Evolutionary conservation across 2,797 vertebrate species (phyloP), one percentile per base, ranked within the genome.

Genomic region (Xerus rutilus): DNA sequence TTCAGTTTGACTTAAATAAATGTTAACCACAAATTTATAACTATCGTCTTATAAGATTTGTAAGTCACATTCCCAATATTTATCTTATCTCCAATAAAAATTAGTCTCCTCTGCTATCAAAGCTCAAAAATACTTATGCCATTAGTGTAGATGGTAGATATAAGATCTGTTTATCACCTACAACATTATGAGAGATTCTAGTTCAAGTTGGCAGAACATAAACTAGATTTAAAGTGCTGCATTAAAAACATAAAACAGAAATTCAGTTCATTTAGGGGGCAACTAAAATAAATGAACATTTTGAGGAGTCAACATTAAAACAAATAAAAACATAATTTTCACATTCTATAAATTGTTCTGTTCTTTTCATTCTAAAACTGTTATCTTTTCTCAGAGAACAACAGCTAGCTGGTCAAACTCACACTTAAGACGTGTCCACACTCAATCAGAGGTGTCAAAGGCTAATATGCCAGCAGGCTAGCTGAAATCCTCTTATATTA

Each of bases 241-340:
- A 94, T 88, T 94, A 79, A 95, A 96, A 94, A 95, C 84, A 89
- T 0, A 84, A 82, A 77, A 89, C 79, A 93, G 78, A 88, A 86
- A 94, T 57, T 73, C 57, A 92, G 30, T 91, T 93, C 21, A 70
- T 87, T 65, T 57, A 54, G 20, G 65, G 23, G 72, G 32, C 62
- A 90, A 81, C 89, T 96, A 83, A 95, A 93, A 43, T 62, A 81
- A 67, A 25, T 82, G 21, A 78, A 35, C 57, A 93, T 76, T 89
- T 96, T 52, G 32, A 74, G 86, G 69, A 92, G 11, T 7, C 70
- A n/a, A 94, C 45, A 95, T 32, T 79, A 94, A 47, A 83, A 87
- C 89, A 35, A 94, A 84, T 20, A 70, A 70, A 92, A 82, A 52
- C 6, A 43, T 7, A 18, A 91, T 21, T 65, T 79, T 79, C 35